Conservation (phyloP, 2,113 vertebrate species). For the Scomber scombrus region DNA sequence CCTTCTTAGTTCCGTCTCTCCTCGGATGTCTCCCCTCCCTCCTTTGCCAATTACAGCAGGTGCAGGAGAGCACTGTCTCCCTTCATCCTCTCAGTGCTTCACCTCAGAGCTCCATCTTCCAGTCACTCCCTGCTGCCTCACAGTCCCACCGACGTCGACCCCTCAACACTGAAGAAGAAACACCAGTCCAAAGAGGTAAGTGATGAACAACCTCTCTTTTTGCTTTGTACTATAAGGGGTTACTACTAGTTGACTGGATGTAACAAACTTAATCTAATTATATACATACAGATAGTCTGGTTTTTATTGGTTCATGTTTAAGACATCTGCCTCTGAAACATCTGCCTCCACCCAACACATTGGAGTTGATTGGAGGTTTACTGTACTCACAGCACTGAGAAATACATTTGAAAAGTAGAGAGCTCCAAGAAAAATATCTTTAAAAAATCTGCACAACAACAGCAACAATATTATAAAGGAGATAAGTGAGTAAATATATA, state of each 20-base stretch:
- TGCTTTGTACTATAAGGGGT: not conserved
- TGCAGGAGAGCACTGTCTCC: conserved; percentile 27
- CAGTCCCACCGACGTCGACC: not conserved
- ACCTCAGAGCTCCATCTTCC: conserved; percentile 11
- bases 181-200: conserved; percentile 39
- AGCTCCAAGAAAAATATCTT: not conserved
- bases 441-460: not conserved
- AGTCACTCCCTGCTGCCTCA: conserved; percentile 12
- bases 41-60: conserved; percentile 28
- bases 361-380: no score
- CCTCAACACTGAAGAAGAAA: conserved; percentile 17
- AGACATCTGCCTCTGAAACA: no score
- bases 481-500: not conserved
- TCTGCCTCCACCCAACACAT: no score
- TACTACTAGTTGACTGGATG: not conserved
- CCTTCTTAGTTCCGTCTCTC: conserved; percentile 34
- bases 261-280: no score
- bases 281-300: no score
- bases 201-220: not conserved
- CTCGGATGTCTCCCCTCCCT: conserved; percentile 43
- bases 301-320: no score
- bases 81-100: not conserved
- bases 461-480: not conserved
- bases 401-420: no score
- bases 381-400: no score